These are phyloP conservation scores for Carassius gibelio DNA, from an alignment of 2,113 vertebrate genomes.

Conservation along the genomic window DNA sequence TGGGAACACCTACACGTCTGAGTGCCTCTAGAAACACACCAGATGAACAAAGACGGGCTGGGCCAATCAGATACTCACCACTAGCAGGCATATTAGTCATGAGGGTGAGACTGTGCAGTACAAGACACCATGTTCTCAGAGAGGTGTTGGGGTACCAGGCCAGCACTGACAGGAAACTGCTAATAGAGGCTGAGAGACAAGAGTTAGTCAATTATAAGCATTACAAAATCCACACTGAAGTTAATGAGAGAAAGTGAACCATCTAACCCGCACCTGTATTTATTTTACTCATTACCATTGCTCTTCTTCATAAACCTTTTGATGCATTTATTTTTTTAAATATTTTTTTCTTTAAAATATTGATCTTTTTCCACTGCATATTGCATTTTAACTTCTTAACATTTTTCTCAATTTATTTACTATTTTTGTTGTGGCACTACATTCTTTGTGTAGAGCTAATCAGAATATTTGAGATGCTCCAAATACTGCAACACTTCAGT, in stretches of 20 bases:
- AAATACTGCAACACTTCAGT: background rate
- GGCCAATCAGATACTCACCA: constrained; percentile 77
- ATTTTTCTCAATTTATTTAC: no score
- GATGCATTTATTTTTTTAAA: no score
- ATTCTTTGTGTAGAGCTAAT: no score
- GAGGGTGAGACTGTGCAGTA: constrained; percentile 95
- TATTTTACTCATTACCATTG: no score
- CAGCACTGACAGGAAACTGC: constrained; percentile 93
- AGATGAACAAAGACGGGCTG: background rate
- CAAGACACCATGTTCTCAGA: constrained; percentile 95
- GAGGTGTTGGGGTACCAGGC: constrained; percentile 98
- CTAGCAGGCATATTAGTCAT: constrained; percentile 97
- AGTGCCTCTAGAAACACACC: no score
- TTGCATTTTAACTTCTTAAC: no score
- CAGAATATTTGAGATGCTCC: background rate
- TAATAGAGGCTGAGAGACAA: constrained; percentile 84
- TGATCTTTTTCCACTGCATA: no score
- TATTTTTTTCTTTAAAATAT: no score
- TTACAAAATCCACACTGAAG: background rate
- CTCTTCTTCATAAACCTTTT: no score
- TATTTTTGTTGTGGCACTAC: no score
- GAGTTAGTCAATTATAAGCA: background rate
- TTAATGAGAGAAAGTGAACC: no score
- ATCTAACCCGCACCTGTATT: no score
- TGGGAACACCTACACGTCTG: background rate